phyloP scores from a whole-genome alignment of 2,888 invertebrate species.

The Plebejus argus region DNA sequence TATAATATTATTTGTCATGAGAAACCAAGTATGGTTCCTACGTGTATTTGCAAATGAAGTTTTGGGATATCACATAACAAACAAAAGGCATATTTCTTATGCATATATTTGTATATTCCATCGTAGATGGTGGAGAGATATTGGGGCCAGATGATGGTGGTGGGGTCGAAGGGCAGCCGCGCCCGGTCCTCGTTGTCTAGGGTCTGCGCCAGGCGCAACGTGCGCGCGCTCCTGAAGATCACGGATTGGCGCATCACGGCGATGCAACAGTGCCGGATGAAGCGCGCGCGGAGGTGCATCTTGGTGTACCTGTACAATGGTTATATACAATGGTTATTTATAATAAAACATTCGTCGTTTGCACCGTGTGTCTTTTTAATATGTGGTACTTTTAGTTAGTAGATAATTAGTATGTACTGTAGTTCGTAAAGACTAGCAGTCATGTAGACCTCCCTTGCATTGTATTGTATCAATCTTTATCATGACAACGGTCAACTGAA shows the following conservation, averaged over 20 bases:
- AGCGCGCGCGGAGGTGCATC: slow-evolving; percentile 34
- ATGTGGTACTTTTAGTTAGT: no score
- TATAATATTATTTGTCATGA: no score
- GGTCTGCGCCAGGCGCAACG: slow-evolving; percentile 79
- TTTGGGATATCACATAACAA: background rate
- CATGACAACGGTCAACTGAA: no score
- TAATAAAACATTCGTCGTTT: no score
- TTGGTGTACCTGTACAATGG: slow-evolving; percentile 41
- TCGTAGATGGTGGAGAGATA: background rate
- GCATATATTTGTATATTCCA: slow-evolving; percentile 20
- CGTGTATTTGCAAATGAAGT: no score
- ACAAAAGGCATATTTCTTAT: background rate
- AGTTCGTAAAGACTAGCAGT: no score
- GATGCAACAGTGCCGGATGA: slow-evolving; percentile 65
- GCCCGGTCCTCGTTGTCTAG: slow-evolving; percentile 83
- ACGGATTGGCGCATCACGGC: slow-evolving; percentile 91
- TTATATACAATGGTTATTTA: no score
- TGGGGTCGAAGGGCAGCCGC: slow-evolving; percentile 89
- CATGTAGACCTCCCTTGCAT: no score
- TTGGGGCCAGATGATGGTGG: slow-evolving; percentile 21
- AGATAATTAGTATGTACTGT: no score
- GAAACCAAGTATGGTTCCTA: no score
- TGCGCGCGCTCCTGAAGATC: slow-evolving; percentile 88
- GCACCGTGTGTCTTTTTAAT: no score
- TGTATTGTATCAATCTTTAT: no score